Evolutionary conservation across 2,113 vertebrate species (phyloP), one percentile per base, ranked within the genome.

Genomic region (Caranx melampygus): DNA sequence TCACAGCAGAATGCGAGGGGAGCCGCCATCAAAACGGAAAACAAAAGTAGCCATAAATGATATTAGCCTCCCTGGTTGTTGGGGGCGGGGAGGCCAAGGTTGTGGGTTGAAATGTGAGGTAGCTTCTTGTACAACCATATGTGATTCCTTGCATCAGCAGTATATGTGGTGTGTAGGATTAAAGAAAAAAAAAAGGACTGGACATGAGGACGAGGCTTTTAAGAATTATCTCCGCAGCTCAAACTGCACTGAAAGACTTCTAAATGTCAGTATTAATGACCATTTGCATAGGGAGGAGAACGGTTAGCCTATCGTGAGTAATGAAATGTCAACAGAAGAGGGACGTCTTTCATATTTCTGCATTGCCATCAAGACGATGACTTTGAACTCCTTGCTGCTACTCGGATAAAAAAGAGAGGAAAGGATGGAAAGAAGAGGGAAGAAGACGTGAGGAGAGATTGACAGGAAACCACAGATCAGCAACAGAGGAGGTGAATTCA

Each of bases 251-350:
- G 21, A 75, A 70, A 71, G 67, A 73, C 69, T 70, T 84, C 37
- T 34, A 91, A 91, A 94, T 94, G 90, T 85, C 89, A 90, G 75
- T 72, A 78, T 86, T 75, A 87, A 89, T 88, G 78, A 66, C 47
- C 60, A 85, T 92, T 87, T 91, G 80, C 83, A 90, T 87, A 71
- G 26, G 76, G 59, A 84, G 72, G 75, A 78, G 69, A 86, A n/a
- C 12, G 5, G 60, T 75, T 47, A 66, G 67, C 82, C 72, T 49
- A 64, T 90, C 79, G 31, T 81, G 81, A 89, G 87, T 87, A 87
- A 86, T 79, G 63, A 91, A 92, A 92, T 93, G 91, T 87, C 89
- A 91, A 87, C 87, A 87, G 79, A 59, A 44, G 79, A 83, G 68
- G 57, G 62, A 52, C 21, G 33, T 47, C 66, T 74, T 75, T 86